phyloP scores from a whole-genome alignment of 2,113 vertebrate species.

The Acanthochromis polyacanthus region DNA sequence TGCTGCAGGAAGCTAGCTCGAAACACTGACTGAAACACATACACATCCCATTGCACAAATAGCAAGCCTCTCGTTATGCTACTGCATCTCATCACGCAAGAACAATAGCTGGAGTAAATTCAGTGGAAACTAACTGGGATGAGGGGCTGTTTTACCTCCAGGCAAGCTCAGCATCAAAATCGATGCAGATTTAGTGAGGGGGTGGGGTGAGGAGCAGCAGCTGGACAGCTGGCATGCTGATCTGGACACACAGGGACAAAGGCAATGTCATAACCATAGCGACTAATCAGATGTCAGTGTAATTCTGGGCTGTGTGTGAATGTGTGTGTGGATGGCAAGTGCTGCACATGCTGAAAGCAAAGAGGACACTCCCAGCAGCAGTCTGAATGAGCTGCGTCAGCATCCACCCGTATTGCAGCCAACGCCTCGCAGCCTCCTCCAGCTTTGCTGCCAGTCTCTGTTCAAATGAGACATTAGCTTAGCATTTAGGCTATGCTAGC shows the following conservation, averaged over 20 bases:
- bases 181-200: constrained; percentile 43
- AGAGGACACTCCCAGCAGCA: constrained; percentile 68
- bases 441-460: constrained; percentile 33
- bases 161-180: constrained; percentile 36
- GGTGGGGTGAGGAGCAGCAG: constrained; percentile 59
- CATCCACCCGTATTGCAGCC: constrained; percentile 57
- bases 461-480: constrained; percentile 29
- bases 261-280: constrained; percentile 33
- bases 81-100: constrained; percentile 3
- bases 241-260: constrained; percentile 29
- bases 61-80: constrained; percentile 26
- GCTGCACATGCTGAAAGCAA: constrained; percentile 42
- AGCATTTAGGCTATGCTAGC: constrained; percentile 23
- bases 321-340: constrained; percentile 34
- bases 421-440: constrained; percentile 53
- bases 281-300: constrained; percentile 43
- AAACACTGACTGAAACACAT: constrained; percentile 63
- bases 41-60: constrained; percentile 27
- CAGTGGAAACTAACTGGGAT: background rate
- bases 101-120: constrained; percentile 63
- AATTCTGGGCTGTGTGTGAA: constrained; percentile 16
- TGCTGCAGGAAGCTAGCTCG: constrained; percentile 84
- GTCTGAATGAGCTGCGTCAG: constrained; percentile 71
- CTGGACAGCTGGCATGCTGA: constrained; percentile 48
- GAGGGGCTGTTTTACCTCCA: constrained; percentile 10